phyloP scores from a whole-genome alignment of 2,888 invertebrate species.

The Leptogaster cylindrica region DNA sequence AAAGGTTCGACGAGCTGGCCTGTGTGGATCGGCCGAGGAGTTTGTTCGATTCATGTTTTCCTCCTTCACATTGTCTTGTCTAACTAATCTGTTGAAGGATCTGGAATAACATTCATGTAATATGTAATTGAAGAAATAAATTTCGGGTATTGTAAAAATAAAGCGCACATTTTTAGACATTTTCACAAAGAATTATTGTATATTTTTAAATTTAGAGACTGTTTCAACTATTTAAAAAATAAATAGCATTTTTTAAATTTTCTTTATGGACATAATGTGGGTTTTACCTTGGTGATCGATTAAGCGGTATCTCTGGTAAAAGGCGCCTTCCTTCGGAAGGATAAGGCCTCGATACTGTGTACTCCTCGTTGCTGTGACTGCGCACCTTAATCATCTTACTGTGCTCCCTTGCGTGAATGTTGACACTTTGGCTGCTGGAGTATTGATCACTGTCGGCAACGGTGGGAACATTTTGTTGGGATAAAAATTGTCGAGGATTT shows the following conservation, averaged over 20 bases:
- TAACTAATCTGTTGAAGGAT: slow-evolving; percentile 58
- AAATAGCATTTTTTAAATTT: background rate
- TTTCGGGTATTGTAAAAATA: background rate
- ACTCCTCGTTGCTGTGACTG: slow-evolving; percentile 61
- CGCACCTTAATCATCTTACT: slow-evolving; percentile 61
- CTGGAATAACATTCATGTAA: slow-evolving; percentile 46
- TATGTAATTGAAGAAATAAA: background rate
- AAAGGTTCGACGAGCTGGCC: slow-evolving; percentile 52
- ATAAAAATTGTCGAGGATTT: slow-evolving; percentile 59
- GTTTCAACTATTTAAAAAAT: background rate
- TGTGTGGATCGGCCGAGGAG: slow-evolving; percentile 37
- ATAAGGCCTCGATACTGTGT: slow-evolving; percentile 55
- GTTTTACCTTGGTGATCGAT: slow-evolving; percentile 52
- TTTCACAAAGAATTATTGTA: too few species aligned
- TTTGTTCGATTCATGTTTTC: slow-evolving; percentile 47
- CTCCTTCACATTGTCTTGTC: slow-evolving; percentile 60
- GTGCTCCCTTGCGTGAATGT: slow-evolving; percentile 58
- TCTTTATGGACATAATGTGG: background rate
- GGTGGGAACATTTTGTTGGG: slow-evolving; percentile 60
- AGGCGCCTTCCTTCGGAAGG: slow-evolving; percentile 55
- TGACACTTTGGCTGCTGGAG: slow-evolving; percentile 59
- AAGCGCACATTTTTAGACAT: background rate
- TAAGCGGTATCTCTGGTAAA: slow-evolving; percentile 58
- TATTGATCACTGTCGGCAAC: slow-evolving; percentile 57
- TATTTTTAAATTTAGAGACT: too few species aligned